These are phyloP conservation scores for Hirtodrosophila trivittata DNA, from an alignment of 2,888 invertebrate genomes.

Conservation along the genomic window DNA sequence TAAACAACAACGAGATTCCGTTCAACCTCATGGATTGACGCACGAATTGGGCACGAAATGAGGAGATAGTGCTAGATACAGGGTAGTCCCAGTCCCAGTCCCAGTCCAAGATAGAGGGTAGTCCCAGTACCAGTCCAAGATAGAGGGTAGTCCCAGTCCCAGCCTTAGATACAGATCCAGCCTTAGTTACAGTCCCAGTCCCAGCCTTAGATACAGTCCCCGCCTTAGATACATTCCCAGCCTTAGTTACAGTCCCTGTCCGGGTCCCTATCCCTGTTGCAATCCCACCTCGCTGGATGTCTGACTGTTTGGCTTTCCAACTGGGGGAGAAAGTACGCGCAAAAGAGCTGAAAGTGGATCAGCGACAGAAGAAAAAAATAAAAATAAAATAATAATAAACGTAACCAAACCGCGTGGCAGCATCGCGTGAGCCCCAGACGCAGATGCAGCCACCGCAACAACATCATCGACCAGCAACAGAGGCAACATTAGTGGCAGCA, in stretches of 20 bases:
- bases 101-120: too few relatives aligned
- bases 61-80: too few relatives aligned
- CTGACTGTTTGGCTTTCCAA: constrained; percentile 68
- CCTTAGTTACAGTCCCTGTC: too few relatives aligned
- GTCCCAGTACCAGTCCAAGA: too few relatives aligned
- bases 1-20: neutral
- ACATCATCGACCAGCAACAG: constrained; percentile 14
- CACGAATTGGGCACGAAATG: too few relatives aligned
- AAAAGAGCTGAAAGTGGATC: constrained; percentile 78
- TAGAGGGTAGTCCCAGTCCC: too few relatives aligned
- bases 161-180: too few relatives aligned
- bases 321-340: constrained; percentile 78
- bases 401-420: constrained; percentile 79
- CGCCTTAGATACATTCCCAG: too few relatives aligned
- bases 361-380: constrained; percentile 48
- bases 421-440: constrained; percentile 72
- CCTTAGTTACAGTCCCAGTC: too few relatives aligned
- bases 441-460: constrained; percentile 45
- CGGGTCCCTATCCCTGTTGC: constrained; percentile 7
- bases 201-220: too few relatives aligned
- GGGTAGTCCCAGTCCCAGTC: too few relatives aligned
- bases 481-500: constrained; percentile 1
- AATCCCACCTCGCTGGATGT: constrained; percentile 25
- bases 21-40: too few relatives aligned
- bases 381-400: constrained; percentile 69